Evolutionary conservation across 1,140 invertebrate genomes (phyloP), one percentile per base, ranked within the genome.

Genomic region (Adelges cooleyi): DNA sequence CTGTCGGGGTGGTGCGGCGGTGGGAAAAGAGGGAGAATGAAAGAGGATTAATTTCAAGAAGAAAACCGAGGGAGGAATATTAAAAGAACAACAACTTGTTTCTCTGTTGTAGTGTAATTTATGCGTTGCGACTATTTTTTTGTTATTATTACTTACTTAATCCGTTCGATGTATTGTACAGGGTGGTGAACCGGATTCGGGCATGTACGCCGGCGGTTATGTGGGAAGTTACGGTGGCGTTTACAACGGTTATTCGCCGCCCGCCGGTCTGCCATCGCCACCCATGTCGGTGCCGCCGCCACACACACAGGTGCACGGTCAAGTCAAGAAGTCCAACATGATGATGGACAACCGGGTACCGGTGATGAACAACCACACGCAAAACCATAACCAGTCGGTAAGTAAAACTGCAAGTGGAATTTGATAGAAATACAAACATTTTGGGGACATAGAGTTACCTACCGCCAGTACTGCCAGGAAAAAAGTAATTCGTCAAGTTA

Each of bases 171-270:
- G 36, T 22, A 22, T 65, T 53, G 20, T 44, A 1, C 33, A 77
- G 78, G 27, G 78, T 20, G 74, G 76, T 29, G 79, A 80, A 67
- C 71, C 72, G 52, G 79, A 78, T 69, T 84, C 83, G 66, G 77
- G 78, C 18, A 76, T 73, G 42, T 82, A 81, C 66, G 77, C 75
- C 3, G 75, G 74, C 15, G 73, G 71, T 8, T 82, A 82, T 68
- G 56, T 62, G 42, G 75, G 74, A 17, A 72, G 71, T 11, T 72
- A 71, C 68, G 72, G 65, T 69, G 73, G 23, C 72, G 75, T 62
- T 13, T 83, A 82, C 74, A 79, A 80, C 65, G 81, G 80, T 51
- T 83, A 82, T 68, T 82, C 81, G 66, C 81, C 81, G 54, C 80
- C 81, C 42, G 78, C 80, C 65, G 75, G 76, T 25, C 71, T 79